Percentiles rank a stretch among this genome's conserved stretches.
Evolutionary conservation across 2,888 invertebrate species (phyloP).

Genomic region (Anarsia innoxiella): DNA sequence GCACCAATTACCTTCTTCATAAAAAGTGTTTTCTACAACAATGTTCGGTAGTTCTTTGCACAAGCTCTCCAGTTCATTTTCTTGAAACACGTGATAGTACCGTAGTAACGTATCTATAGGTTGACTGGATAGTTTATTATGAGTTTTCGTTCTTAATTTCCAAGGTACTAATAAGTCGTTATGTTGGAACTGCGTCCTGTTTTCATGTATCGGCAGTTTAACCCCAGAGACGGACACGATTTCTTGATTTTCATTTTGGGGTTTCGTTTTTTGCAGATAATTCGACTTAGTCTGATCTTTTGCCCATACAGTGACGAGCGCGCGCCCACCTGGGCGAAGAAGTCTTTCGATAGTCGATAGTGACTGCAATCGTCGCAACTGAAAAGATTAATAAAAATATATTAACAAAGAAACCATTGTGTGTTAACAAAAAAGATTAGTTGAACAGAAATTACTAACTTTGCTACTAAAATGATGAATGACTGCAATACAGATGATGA

Average conservation of each 20-base stretch:
- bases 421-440: not conserved
- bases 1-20: constrained; percentile 99
- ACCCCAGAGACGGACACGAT: constrained; percentile 38
- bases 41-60: constrained; percentile 72
- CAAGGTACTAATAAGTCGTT: constrained; percentile 97
- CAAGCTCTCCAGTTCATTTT: constrained; percentile 84
- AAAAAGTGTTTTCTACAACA: constrained; percentile 81
- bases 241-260: constrained; percentile 25
- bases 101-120: constrained; percentile 80
- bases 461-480: constrained; percentile 94
- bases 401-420: too few species aligned
- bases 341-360: constrained; percentile 84
- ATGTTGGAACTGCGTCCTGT: constrained; percentile 91
- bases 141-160: constrained; percentile 77
- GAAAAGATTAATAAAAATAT: not conserved
- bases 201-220: constrained; percentile 87
- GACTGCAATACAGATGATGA: constrained; percentile 94
- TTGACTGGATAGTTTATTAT: constrained; percentile 41
- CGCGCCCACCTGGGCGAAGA: constrained; percentile 82
- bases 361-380: constrained; percentile 79
- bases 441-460: constrained; percentile 44
- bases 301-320: constrained; percentile 97
- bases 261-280: constrained; percentile 44
- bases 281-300: constrained; percentile 85
- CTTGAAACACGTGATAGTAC: constrained; percentile 95